phyloP scores from a whole-genome alignment of 2,797 vertebrate genomes.

The Mormyrus proboscirostris region DNA sequence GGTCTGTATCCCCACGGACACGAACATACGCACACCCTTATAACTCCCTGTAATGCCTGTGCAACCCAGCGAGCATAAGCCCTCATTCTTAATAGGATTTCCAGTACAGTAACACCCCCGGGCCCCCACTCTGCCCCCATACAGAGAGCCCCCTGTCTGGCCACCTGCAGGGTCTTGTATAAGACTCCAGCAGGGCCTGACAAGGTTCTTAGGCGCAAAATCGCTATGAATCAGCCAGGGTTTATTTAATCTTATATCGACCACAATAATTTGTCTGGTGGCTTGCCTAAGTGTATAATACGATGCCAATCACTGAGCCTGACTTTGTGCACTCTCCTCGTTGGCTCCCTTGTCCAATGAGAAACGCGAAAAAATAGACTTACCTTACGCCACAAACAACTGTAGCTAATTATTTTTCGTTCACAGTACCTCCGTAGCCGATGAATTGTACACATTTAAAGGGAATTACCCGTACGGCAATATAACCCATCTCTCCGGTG shows the following conservation, averaged over 20 bases:
- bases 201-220: background rate
- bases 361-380: background rate
- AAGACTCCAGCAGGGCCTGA: constrained; percentile 37
- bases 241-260: background rate
- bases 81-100: constrained; percentile 53
- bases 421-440: background rate
- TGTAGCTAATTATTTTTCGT: background rate
- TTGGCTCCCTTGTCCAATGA: background rate
- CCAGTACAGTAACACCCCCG: constrained; percentile 38
- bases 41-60: background rate
- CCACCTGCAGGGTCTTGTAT: constrained; percentile 45
- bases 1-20: background rate
- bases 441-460: background rate
- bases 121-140: constrained; percentile 12
- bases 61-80: constrained; percentile 21
- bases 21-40: background rate
- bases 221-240: background rate
- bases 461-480: background rate
- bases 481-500: background rate
- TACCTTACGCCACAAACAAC: background rate
- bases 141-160: constrained; percentile 23
- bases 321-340: background rate
- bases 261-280: background rate
- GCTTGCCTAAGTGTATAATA: background rate
- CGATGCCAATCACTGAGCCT: background rate